Evolutionary conservation across 2,797 vertebrate species (phyloP).

Genomic region (Sparus aurata): DNA sequence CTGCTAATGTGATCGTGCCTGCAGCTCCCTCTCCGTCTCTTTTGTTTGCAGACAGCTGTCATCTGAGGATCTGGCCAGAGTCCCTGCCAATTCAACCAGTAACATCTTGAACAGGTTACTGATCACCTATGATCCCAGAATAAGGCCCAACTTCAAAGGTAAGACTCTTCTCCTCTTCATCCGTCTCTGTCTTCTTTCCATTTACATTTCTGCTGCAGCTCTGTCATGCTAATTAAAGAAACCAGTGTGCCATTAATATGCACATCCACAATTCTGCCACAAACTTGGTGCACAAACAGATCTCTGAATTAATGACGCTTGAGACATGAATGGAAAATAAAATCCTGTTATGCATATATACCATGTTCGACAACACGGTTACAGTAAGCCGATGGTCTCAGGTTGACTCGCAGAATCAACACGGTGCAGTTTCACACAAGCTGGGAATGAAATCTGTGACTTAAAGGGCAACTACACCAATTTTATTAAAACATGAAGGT

Average conservation of each 20-base stretch:
- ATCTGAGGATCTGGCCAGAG: constrained; percentile 94
- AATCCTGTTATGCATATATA: not conserved
- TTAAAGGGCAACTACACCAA: no score
- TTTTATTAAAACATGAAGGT: no score
- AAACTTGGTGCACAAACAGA: constrained; percentile 1
- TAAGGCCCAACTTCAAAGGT: constrained; percentile 99
- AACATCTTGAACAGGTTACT: constrained; percentile 98
- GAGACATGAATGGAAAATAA: constrained; percentile 23
- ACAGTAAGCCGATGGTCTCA: not conserved
- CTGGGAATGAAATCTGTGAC: not conserved
- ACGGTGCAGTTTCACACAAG: not conserved
- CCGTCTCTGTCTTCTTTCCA: constrained; percentile 56
- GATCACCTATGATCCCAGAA: constrained; percentile 96
- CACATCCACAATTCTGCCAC: constrained; percentile 27
- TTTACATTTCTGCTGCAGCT: constrained; percentile 47
- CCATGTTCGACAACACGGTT: not conserved
- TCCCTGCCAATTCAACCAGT: constrained; percentile 96
- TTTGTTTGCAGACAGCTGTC: constrained; percentile 90
- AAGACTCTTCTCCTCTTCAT: constrained; percentile 67
- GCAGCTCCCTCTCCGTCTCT: constrained; percentile 49
- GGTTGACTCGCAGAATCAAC: not conserved
- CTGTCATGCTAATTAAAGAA: constrained; percentile 60
- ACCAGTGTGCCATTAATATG: not conserved
- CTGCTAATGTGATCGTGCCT: constrained; percentile 59
- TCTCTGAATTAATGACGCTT: constrained; percentile 1